Percentiles rank a stretch among this genome's conserved stretches.
phyloP scores from a whole-genome alignment of 1,140 invertebrate species.

The Brachionus paranguensis region DNA sequence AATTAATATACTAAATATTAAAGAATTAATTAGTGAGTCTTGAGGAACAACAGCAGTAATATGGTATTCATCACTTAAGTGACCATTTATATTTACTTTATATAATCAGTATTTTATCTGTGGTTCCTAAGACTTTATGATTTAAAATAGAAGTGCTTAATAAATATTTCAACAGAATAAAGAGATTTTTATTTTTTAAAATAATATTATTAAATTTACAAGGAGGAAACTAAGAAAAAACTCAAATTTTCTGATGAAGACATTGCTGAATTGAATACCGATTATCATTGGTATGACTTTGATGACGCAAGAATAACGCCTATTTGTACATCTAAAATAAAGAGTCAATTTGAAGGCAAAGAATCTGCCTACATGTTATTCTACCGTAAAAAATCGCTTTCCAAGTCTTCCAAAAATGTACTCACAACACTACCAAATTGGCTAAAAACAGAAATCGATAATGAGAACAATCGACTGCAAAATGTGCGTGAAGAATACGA shows the following conservation, averaged over 20 bases:
- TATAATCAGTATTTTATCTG: too few species aligned
- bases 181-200: too few species aligned
- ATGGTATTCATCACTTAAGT: not conserved
- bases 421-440: not conserved
- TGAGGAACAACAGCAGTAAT: too few species aligned
- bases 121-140: too few species aligned
- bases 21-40: too few species aligned
- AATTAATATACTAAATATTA: too few species aligned
- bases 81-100: too few species aligned
- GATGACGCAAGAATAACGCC: slow-evolving; percentile 49
- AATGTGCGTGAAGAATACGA: slow-evolving; percentile 44
- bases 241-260: not conserved
- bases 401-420: slow-evolving; percentile 38
- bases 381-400: slow-evolving; percentile 47
- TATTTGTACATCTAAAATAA: slow-evolving; percentile 47
- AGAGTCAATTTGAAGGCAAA: slow-evolving; percentile 50
- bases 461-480: slow-evolving; percentile 45
- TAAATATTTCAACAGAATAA: too few species aligned
- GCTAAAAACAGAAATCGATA: slow-evolving; percentile 40
- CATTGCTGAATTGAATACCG: not conserved
- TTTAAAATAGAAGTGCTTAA: too few species aligned
- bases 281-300: slow-evolving; percentile 50
- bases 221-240: slow-evolving; percentile 42
- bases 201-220: not conserved
- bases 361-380: slow-evolving; percentile 56